Percentiles rank a stretch among this genome's conserved stretches.
These are phyloP conservation scores for Lacanobia oleracea DNA, from an alignment of 2,888 invertebrate genomes.

Conservation along the genomic window DNA sequence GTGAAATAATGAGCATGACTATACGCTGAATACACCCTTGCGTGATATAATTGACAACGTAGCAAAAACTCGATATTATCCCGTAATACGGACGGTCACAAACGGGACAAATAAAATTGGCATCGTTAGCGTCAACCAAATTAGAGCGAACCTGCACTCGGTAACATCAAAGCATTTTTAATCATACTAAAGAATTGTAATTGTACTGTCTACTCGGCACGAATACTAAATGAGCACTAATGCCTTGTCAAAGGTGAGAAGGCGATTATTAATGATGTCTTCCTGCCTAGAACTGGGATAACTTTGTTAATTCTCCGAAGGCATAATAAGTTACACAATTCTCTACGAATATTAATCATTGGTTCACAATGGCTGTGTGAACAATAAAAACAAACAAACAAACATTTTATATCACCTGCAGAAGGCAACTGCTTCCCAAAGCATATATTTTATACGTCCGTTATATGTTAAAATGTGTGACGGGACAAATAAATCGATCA, in stretches of 20 bases:
- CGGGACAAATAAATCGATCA: constrained; percentile 29
- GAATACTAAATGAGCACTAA: constrained; percentile 61
- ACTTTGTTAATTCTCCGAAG: constrained; percentile 35
- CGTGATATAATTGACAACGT: constrained; percentile 47
- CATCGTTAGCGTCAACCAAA: constrained; percentile 66
- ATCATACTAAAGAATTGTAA: constrained; percentile 65
- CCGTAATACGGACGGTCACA: constrained; percentile 42
- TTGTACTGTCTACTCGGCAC: constrained; percentile 49
- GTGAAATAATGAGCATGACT: constrained; percentile 45
- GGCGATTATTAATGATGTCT: constrained; percentile 55
- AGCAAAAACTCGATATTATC: constrained; percentile 51
- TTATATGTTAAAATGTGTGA: constrained; percentile 30
- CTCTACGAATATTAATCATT: constrained; percentile 43
- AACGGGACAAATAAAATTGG: constrained; percentile 65
- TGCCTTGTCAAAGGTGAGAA: constrained; percentile 52
- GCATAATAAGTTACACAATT: constrained; percentile 45
- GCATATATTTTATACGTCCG: constrained; percentile 31
- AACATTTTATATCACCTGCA: constrained; percentile 30
- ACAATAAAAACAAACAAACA: constrained; percentile 31
- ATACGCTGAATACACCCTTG: constrained; percentile 13
- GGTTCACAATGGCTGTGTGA: constrained; percentile 12
- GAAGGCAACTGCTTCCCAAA: constrained; percentile 26
- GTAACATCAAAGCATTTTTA: constrained; percentile 67
- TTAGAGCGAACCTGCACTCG: constrained; percentile 62
- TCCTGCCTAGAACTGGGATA: constrained; percentile 38